Percentiles rank a stretch among this genome's conserved stretches.
These are phyloP conservation scores for Galaxea fascicularis DNA, from an alignment of 92 coral and sea anemone genomes.

Conservation along the genomic window DNA sequence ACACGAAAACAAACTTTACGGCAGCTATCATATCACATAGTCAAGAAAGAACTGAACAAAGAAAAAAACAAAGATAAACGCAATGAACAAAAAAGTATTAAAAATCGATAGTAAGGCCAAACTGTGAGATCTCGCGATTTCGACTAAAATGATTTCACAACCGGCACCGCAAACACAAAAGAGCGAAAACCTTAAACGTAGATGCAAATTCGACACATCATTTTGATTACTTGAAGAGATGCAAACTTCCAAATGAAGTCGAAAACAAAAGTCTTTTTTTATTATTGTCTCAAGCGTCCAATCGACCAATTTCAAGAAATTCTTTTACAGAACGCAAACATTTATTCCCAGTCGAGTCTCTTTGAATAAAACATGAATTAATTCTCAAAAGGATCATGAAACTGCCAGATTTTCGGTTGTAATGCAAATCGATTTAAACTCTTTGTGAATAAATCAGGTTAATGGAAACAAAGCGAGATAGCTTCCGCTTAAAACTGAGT, in stretches of 20 bases:
- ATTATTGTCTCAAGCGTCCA: not conserved
- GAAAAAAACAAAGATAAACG: not conserved
- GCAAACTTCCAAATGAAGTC: not conserved
- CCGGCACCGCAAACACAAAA: not conserved
- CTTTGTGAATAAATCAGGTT: not conserved
- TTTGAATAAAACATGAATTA: constrained; percentile 19
- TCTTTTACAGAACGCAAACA: not conserved
- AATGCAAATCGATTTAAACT: constrained; percentile 24
- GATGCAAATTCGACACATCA: constrained; percentile 1
- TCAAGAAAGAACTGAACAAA: not conserved
- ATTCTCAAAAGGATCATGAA: not conserved
- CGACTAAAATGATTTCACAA: not conserved
- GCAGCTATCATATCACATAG: not conserved
- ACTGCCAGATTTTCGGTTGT: not conserved
- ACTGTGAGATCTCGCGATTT: not conserved
- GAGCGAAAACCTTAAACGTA: not conserved
- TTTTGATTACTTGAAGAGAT: not conserved
- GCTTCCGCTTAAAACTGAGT: constrained; percentile 6
- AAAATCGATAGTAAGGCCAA: not conserved
- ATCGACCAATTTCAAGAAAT: not conserved
- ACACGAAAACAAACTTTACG: not conserved
- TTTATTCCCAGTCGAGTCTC: not conserved
- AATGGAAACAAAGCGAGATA: constrained; percentile 13
- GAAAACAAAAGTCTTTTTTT: not conserved
- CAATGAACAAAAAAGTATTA: not conserved